Evolutionary conservation across 2,113 vertebrate genomes (phyloP).

Genomic region (Porphyrio hochstetteri): DNA sequence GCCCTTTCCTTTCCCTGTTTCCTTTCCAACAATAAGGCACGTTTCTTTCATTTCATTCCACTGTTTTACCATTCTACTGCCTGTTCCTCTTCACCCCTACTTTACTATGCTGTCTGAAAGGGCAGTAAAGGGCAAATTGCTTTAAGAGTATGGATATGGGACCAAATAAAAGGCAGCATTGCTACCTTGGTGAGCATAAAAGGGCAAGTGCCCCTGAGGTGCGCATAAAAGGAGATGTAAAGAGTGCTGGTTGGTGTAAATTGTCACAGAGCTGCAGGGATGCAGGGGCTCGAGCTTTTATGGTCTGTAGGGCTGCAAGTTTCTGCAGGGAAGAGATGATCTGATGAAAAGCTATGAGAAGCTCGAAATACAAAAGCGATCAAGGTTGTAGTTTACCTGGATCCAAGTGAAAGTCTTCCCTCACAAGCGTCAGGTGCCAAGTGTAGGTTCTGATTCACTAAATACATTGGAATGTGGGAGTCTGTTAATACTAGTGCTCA

Average conservation of each 20-base stretch:
- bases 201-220: constrained; percentile 22
- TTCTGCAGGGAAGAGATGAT: background rate
- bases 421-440: background rate
- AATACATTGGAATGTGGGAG: background rate
- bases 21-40: background rate
- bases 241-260: background rate
- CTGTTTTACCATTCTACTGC: background rate
- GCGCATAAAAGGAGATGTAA: constrained; percentile 25
- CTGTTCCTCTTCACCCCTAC: background rate
- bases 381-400: background rate
- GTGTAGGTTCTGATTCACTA: background rate
- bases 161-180: constrained; percentile 3
- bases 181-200: background rate
- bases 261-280: background rate
- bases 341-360: background rate
- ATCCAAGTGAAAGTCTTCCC: background rate
- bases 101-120: background rate
- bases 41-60: background rate
- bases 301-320: background rate
- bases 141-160: background rate
- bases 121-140: constrained; percentile 18
- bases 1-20: background rate
- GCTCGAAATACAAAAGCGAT: background rate
- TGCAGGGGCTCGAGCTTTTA: background rate
- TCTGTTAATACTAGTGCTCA: background rate